Evolutionary conservation across 2,888 invertebrate species (phyloP).

Genomic region (Myopa tessellatipennis): DNA sequence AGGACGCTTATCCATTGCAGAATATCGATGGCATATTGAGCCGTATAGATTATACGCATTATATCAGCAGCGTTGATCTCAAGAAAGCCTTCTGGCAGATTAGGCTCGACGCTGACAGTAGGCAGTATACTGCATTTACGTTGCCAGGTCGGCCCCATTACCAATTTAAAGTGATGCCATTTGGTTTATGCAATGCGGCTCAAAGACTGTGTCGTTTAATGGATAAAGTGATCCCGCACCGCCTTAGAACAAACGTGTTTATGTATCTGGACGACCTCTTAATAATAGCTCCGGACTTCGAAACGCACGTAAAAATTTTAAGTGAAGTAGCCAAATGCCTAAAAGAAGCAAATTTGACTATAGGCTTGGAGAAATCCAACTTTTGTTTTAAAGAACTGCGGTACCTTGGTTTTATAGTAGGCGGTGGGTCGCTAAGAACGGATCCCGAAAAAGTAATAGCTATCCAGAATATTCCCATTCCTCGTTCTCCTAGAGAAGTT

Average conservation of each 20-base stretch:
- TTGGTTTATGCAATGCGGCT: constrained; percentile 13
- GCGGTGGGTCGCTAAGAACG: background rate
- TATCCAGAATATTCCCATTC: background rate
- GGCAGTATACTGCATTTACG: constrained; percentile 1
- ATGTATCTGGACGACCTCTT: constrained; percentile 3
- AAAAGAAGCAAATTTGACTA: background rate
- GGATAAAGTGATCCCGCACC: background rate
- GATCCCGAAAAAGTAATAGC: background rate
- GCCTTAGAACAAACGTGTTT: background rate
- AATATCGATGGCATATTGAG: too few species aligned
- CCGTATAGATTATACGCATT: background rate
- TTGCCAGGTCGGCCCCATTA: background rate
- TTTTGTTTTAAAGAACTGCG: background rate
- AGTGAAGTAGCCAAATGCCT: background rate
- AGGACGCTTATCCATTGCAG: too few species aligned
- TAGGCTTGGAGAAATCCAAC: background rate
- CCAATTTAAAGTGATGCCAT: background rate
- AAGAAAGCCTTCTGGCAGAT: constrained; percentile 23
- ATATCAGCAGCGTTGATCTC: background rate
- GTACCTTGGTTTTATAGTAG: background rate
- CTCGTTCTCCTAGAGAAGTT: background rate
- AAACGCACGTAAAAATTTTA: background rate
- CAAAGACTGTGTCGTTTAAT: constrained; percentile 10
- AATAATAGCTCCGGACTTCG: background rate
- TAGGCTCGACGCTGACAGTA: background rate